A percentile compares a stretch with the other conserved stretches of the same genome.
Conservation (phyloP, 2,888 invertebrate genomes). For the Acleris emargana region DNA sequence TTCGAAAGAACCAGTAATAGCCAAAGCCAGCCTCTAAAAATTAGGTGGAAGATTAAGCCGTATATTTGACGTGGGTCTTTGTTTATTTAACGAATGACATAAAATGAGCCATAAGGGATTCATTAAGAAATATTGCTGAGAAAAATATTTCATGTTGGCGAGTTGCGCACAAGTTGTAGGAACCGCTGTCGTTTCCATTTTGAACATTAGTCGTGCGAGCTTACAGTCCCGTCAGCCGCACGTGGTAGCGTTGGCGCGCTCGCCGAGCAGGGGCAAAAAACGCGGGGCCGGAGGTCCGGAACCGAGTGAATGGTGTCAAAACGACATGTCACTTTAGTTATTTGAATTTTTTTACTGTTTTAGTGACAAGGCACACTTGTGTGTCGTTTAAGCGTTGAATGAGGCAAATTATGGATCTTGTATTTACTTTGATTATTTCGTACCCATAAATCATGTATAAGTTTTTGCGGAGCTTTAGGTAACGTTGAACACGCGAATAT, state of each 20-base stretch:
- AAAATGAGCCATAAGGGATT: conserved; percentile 74
- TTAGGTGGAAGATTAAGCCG: conserved; percentile 9
- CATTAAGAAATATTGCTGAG: conserved; percentile 73
- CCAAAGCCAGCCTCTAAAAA: not conserved
- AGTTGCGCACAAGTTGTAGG: conserved; percentile 38
- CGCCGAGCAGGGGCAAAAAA: conserved; percentile 46
- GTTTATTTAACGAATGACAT: conserved; percentile 78
- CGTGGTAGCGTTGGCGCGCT: conserved; percentile 3
- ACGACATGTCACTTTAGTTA: conserved; percentile 75
- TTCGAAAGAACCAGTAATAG: no score
- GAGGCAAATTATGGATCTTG: conserved; percentile 25
- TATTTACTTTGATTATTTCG: not conserved
- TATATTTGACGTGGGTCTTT: conserved; percentile 68
- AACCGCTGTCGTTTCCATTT: conserved; percentile 32
- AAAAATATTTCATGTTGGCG: conserved; percentile 54
- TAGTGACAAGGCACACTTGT: conserved; percentile 17
- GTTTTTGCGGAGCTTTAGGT: no score
- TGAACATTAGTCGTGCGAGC: conserved; percentile 41
- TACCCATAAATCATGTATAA: no score
- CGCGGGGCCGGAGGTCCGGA: conserved; percentile 58
- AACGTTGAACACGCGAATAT: no score
- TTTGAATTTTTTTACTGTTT: conserved; percentile 65
- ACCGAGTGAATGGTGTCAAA: conserved; percentile 80
- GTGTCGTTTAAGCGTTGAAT: conserved; percentile 31
- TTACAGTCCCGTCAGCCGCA: not conserved